Evolutionary conservation across 2,113 vertebrate species (phyloP).

Genomic region (Dromiciops gliroides): DNA sequence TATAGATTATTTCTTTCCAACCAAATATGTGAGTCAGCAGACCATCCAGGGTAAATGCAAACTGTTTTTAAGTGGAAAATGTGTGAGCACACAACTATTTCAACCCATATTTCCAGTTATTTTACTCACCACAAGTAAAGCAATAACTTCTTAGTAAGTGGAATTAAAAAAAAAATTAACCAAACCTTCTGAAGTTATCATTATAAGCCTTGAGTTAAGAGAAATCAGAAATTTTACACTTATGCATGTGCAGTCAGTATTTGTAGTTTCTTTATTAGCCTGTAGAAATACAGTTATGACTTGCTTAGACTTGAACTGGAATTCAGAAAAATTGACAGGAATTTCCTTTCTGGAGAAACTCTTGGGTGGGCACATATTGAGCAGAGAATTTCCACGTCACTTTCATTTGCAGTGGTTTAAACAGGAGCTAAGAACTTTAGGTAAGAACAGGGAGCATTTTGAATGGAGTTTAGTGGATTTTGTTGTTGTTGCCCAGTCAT

Average conservation of each 20-base stretch:
- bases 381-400: background rate
- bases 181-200: slow-evolving; percentile 1
- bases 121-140: slow-evolving; percentile 25
- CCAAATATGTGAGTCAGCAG: background rate
- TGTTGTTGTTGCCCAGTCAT: background rate
- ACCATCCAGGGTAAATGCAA: background rate
- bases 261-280: background rate
- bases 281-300: slow-evolving; percentile 1
- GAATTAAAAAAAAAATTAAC: slow-evolving; percentile 29
- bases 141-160: slow-evolving; percentile 23
- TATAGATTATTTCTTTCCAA: slow-evolving; percentile 1
- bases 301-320: slow-evolving; percentile 51
- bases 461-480: background rate
- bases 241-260: background rate
- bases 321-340: slow-evolving; percentile 6
- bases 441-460: slow-evolving; percentile 1
- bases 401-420: slow-evolving; percentile 5
- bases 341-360: slow-evolving; percentile 44
- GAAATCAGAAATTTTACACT: slow-evolving; percentile 27
- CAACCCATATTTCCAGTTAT: slow-evolving; percentile 25
- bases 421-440: background rate
- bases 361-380: background rate
- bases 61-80: slow-evolving; percentile 51
- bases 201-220: background rate
- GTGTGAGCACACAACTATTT: slow-evolving; percentile 9